phyloP scores from a whole-genome alignment of 2,888 invertebrate genomes.

The Bibio marci region DNA sequence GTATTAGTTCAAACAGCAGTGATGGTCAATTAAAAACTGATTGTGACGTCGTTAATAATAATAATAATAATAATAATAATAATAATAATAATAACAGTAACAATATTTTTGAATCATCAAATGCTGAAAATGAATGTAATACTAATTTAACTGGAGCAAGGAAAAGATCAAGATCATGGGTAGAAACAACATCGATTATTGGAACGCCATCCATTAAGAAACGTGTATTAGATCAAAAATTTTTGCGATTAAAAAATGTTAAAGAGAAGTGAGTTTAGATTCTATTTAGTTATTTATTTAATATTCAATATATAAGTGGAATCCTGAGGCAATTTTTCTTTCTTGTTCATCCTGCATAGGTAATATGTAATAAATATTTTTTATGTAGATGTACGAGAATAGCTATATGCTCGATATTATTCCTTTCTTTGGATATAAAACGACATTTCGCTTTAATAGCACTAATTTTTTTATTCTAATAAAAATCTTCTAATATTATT shows the following conservation, averaged over 20 bases:
- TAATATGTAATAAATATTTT: no score
- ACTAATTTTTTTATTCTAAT: no score
- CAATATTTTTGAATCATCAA: neutral
- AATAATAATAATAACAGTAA: neutral
- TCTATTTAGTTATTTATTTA: neutral
- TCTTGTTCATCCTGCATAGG: no score
- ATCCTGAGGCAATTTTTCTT: no score
- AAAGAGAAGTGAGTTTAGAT: conserved; percentile 38
- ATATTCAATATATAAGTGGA: no score
- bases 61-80: no score
- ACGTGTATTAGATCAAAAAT: conserved; percentile 52
- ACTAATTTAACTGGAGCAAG: neutral
- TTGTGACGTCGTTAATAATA: neutral
- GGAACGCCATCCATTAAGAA: conserved; percentile 39
- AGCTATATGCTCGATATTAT: no score
- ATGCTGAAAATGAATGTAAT: neutral
- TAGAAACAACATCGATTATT: conserved; percentile 18
- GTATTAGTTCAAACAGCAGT: conserved; percentile 1
- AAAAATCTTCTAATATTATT: no score
- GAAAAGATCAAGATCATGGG: neutral
- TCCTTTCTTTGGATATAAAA: no score
- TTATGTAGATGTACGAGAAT: no score
- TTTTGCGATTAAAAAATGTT: conserved; percentile 47
- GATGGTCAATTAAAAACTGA: conserved; percentile 1
- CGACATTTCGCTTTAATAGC: no score